phyloP scores from a whole-genome alignment of 2,888 invertebrate genomes.

The Hypena proboscidalis region DNA sequence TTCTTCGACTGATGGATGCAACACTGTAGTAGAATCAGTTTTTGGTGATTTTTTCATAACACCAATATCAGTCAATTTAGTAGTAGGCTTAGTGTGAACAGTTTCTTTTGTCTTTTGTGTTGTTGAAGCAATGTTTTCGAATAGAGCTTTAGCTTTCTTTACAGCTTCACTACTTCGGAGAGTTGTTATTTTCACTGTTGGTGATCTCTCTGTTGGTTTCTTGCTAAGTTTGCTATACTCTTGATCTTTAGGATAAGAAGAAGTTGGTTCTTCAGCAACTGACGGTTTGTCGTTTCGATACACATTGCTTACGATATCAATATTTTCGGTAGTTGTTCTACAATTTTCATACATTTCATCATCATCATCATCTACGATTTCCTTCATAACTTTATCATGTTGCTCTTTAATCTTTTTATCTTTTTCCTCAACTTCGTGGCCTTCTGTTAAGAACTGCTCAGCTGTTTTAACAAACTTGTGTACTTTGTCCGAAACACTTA shows the following conservation, averaged over 20 bases:
- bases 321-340: constrained; percentile 28
- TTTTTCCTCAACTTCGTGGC: constrained; percentile 64
- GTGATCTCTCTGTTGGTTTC: constrained; percentile 55
- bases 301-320: constrained; percentile 29
- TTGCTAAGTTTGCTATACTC: constrained; percentile 50
- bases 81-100: constrained; percentile 53
- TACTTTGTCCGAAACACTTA: constrained; percentile 88
- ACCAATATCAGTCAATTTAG: constrained; percentile 80
- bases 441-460: constrained; percentile 79
- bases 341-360: constrained; percentile 47
- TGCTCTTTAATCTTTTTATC: constrained; percentile 73
- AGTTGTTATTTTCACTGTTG: constrained; percentile 70
- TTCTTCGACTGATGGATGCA: constrained; percentile 57
- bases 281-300: constrained; percentile 43
- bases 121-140: constrained; percentile 87
- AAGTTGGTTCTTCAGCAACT: constrained; percentile 56
- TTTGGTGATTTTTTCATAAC: constrained; percentile 69
- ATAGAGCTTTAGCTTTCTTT: constrained; percentile 88
- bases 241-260: constrained; percentile 57
- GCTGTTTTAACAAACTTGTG: constrained; percentile 87
- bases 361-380: constrained; percentile 61
- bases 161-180: constrained; percentile 87
- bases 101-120: constrained; percentile 61
- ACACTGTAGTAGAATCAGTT: constrained; percentile 54
- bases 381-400: constrained; percentile 75